These are phyloP conservation scores for Vidua chalybeata DNA, from an alignment of 2,113 vertebrate species.

Conservation along the genomic window DNA sequence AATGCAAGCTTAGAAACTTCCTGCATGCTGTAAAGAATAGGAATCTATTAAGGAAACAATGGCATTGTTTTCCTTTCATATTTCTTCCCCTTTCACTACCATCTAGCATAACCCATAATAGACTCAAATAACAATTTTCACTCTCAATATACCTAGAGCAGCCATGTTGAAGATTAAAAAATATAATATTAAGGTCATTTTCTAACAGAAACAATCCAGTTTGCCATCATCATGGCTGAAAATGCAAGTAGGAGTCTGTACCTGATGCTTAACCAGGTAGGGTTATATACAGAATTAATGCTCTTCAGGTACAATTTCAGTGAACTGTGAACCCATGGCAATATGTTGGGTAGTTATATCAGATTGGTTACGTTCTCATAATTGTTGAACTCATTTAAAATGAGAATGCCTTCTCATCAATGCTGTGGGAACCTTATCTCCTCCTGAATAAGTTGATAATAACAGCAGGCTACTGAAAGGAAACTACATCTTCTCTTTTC, in stretches of 20 bases:
- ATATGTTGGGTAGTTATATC: not conserved
- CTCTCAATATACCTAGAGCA: not conserved
- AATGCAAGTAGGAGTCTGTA: not conserved
- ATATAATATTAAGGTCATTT: not conserved
- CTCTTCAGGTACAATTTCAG: not conserved
- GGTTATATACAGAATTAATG: not conserved
- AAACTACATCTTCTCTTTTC: not conserved
- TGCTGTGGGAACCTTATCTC: not conserved
- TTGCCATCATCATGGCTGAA: not conserved
- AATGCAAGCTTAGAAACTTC: not conserved
- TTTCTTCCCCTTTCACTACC: not conserved
- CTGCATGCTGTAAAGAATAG: not conserved
- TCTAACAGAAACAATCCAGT: not conserved
- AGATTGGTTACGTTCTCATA: not conserved
- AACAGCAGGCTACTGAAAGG: not conserved
- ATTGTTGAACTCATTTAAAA: not conserved
- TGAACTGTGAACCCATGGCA: not conserved
- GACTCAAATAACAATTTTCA: not conserved
- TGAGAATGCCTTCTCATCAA: not conserved
- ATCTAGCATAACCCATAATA: not conserved
- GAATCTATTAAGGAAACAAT: not conserved
- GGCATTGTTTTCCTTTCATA: not conserved
- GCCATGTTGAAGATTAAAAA: not conserved
- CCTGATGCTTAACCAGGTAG: not conserved
- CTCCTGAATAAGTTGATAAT: not conserved